Evolutionary conservation across 2,888 invertebrate species (phyloP).

Genomic region (Entomobrya proxima): DNA sequence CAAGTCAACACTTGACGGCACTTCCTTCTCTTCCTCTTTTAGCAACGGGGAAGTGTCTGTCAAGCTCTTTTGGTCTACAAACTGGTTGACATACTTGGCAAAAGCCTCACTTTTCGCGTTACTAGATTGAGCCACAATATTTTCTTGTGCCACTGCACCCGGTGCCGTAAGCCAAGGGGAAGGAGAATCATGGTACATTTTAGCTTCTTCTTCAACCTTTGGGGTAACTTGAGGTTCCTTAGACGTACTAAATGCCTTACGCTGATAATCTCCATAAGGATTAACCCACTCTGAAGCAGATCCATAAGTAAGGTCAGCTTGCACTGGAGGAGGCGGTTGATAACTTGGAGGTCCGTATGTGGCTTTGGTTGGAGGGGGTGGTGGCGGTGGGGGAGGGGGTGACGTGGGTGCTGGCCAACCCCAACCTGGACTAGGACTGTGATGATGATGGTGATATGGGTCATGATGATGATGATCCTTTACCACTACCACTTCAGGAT

Average conservation of each 20-base stretch:
- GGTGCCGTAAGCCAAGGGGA: too few species aligned
- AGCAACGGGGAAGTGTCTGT: neutral
- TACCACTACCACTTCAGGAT: neutral
- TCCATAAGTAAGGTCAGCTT: conserved; percentile 21
- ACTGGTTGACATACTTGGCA: too few species aligned
- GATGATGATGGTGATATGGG: neutral
- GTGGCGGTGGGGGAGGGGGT: conserved; percentile 6
- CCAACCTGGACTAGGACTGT: neutral
- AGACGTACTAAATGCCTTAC: too few species aligned
- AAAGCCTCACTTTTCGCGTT: too few species aligned
- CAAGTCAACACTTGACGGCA: too few species aligned
- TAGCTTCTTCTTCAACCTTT: too few species aligned
- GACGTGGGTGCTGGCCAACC: conserved; percentile 10
- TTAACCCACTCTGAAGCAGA: neutral
- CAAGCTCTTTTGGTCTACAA: too few species aligned
- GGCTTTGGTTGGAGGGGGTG: neutral
- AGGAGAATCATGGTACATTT: too few species aligned
- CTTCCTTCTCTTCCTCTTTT: neutral
- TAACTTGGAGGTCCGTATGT: conserved; percentile 27
- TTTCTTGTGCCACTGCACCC: too few species aligned
- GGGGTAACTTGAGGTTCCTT: too few species aligned
- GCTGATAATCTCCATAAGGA: neutral
- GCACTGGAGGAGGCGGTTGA: neutral
- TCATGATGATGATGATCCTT: neutral
- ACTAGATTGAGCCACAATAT: too few species aligned